phyloP scores from a whole-genome alignment of 2,797 vertebrate species.

The Sciaenops ocellatus region DNA sequence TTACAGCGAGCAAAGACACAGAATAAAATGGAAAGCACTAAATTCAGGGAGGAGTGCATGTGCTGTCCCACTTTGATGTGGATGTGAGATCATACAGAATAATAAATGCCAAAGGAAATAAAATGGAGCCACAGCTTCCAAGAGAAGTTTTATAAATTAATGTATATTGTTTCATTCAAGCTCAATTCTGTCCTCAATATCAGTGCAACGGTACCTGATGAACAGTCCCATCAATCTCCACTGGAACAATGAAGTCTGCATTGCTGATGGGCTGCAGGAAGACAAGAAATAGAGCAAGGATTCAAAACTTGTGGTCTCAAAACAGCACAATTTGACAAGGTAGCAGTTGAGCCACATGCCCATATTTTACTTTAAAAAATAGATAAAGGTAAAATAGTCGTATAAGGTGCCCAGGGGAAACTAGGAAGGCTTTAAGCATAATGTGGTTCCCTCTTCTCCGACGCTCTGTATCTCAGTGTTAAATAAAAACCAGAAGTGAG shows the following conservation, averaged over 20 bases:
- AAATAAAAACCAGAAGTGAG: conserved; percentile 61
- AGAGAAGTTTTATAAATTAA: conserved; percentile 38
- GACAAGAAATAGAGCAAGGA: conserved; percentile 45
- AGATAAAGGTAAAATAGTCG: conserved; percentile 29
- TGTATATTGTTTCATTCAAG: conserved; percentile 39
- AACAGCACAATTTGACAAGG: conserved; percentile 27
- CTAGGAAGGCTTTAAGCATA: conserved; percentile 47
- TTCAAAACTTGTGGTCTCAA: conserved; percentile 25
- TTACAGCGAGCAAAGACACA: conserved; percentile 13
- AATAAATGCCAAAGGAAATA: conserved; percentile 33
- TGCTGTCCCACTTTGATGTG: conserved; percentile 18
- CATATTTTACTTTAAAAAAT: conserved; percentile 13
- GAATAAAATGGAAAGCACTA: conserved; percentile 31
- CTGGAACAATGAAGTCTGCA: conserved; percentile 90
- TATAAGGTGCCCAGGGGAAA: conserved; percentile 55
- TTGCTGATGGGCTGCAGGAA: conserved; percentile 94
- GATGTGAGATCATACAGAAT: conserved; percentile 50
- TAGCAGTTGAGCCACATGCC: conserved; percentile 29
- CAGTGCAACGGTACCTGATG: conserved; percentile 90
- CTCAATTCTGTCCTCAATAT: conserved; percentile 18
- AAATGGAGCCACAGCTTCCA: conserved; percentile 22
- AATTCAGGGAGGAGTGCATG: conserved; percentile 19
- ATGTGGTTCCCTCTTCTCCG: conserved; percentile 58
- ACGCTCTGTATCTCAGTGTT: conserved; percentile 45
- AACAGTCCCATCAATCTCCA: conserved; percentile 97